Conservation (phyloP, 2,113 vertebrate genomes). For the Channa maculata region DNA sequence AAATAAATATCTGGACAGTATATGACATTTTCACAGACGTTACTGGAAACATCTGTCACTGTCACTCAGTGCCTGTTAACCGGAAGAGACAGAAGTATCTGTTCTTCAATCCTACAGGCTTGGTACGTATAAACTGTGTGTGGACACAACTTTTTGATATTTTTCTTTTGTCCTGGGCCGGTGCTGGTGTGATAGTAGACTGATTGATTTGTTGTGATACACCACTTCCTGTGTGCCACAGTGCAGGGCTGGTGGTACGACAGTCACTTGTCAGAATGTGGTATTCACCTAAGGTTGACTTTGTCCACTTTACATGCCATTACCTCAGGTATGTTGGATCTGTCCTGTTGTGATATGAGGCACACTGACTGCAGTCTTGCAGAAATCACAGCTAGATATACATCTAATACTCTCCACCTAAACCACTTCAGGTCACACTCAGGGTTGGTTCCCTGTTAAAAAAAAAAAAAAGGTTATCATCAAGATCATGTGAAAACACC, state of each 20-base stretch:
- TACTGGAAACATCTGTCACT: slow-evolving; percentile 23
- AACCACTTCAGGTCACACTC: not conserved
- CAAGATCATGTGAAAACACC: slow-evolving; percentile 13
- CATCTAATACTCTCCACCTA: slow-evolving; percentile 2
- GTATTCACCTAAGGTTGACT: slow-evolving; percentile 25
- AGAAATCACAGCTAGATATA: not conserved
- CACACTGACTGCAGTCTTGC: slow-evolving; percentile 7
- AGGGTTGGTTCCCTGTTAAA: not conserved
- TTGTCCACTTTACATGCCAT: slow-evolving; percentile 25
- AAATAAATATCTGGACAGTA: too few relatives aligned
- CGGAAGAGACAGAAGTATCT: slow-evolving; percentile 9
- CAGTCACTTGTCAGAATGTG: slow-evolving; percentile 2
- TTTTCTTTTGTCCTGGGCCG: slow-evolving; percentile 29
- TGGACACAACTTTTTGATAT: slow-evolving; percentile 22
- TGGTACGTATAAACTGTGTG: slow-evolving; percentile 1
- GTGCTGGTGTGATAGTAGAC: not conserved
- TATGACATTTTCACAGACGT: slow-evolving; percentile 13
- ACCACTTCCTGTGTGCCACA: slow-evolving; percentile 7
- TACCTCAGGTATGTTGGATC: slow-evolving; percentile 22
- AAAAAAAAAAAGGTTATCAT: slow-evolving; percentile 28
- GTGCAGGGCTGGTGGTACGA: not conserved
- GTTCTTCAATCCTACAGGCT: slow-evolving; percentile 32
- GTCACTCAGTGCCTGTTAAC: slow-evolving; percentile 19
- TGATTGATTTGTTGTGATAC: slow-evolving; percentile 55
- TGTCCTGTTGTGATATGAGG: slow-evolving; percentile 20